These are phyloP conservation scores for Gorsachius goisagi DNA, from an alignment of 2,113 vertebrate species.

Conservation along the genomic window DNA sequence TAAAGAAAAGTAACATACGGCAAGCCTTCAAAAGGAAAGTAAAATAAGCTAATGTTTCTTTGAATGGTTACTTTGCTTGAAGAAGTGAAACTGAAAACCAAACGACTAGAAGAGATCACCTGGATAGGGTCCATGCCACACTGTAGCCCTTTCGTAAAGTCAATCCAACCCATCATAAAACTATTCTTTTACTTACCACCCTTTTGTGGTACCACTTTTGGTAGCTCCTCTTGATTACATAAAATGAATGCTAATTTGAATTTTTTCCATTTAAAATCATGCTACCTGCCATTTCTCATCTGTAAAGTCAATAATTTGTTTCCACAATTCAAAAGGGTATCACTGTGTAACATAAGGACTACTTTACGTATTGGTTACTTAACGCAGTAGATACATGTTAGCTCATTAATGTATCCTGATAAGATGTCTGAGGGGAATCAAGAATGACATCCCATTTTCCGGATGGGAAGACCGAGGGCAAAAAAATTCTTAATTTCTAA, in stretches of 20 bases:
- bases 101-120: not conserved
- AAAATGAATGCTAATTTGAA: not conserved
- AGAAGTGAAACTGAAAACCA: not conserved
- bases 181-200: not conserved
- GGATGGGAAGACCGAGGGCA: not conserved
- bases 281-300: not conserved
- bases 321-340: not conserved
- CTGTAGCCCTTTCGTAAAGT: not conserved
- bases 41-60: not conserved
- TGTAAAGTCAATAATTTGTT: not conserved
- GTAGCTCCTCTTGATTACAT: not conserved
- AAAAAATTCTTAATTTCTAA: not conserved
- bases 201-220: not conserved
- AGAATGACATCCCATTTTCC: not conserved
- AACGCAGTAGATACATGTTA: not conserved
- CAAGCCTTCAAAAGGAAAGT: not conserved
- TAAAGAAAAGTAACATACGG: not conserved
- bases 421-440: not conserved
- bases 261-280: not conserved
- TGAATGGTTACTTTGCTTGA: not conserved
- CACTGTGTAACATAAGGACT: not conserved
- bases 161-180: not conserved
- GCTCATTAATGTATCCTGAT: not conserved
- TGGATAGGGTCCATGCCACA: not conserved
- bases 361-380: not conserved